phyloP scores from a whole-genome alignment of 2,888 invertebrate genomes.

The Lepetodrilus schrolli region DNA sequence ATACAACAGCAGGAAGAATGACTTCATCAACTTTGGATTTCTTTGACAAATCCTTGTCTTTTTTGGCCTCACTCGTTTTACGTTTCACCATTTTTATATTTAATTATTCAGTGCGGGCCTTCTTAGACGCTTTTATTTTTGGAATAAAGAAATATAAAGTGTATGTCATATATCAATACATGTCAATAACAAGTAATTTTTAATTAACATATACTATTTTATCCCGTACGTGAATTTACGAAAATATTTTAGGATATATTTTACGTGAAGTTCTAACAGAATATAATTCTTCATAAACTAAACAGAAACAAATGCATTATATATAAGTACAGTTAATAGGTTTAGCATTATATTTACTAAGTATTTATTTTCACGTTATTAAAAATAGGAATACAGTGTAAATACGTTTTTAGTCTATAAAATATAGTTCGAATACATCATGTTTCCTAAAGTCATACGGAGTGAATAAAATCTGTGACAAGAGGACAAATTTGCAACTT shows the following conservation, averaged over 20 bases:
- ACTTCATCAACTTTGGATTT: conserved; percentile 32
- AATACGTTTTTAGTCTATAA: neutral
- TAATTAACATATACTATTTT: too few relatives aligned
- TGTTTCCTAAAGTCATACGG: neutral
- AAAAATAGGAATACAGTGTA: too few relatives aligned
- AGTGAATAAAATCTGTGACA: neutral
- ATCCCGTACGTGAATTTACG: too few relatives aligned
- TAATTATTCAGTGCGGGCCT: neutral
- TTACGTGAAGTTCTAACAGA: neutral
- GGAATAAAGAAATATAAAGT: neutral
- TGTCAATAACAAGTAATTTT: too few relatives aligned
- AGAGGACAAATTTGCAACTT: neutral
- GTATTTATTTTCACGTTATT: neutral
- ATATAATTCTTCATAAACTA: neutral
- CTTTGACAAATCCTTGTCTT: neutral
- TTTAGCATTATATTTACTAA: neutral
- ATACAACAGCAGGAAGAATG: conserved; percentile 36
- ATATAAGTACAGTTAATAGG: neutral
- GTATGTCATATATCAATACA: too few relatives aligned
- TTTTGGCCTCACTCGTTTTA: conserved; percentile 17
- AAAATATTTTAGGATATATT: neutral
- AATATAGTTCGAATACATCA: neutral
- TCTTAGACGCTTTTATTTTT: neutral
- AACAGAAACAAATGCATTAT: neutral
- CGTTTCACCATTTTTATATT: conserved; percentile 33